A percentile compares a stretch with the other conserved stretches of the same genome.
These are phyloP conservation scores for Artibeus jamaicensis DNA, from an alignment of 2,797 vertebrate genomes.

Conservation along the genomic window DNA sequence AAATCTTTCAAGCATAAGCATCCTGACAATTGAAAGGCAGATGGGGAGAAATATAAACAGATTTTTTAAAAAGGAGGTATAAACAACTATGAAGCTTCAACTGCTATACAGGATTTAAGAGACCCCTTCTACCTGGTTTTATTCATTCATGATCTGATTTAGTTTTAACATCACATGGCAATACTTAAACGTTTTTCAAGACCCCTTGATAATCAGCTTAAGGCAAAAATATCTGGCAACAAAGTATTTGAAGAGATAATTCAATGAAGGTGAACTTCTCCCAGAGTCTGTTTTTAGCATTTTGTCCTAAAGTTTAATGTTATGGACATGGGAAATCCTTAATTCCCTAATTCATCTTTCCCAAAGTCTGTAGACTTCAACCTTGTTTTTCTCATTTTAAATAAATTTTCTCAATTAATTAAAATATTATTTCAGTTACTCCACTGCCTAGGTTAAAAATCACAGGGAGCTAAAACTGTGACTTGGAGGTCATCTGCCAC, in stretches of 20 bases:
- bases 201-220: background rate
- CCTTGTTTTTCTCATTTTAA: background rate
- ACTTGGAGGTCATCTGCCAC: conserved; percentile 36
- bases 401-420: conserved; percentile 21
- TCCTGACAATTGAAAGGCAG: background rate
- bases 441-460: background rate
- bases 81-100: background rate
- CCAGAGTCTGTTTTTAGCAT: background rate
- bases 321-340: background rate
- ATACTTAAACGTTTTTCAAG: background rate
- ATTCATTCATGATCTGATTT: background rate
- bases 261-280: background rate
- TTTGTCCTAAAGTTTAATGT: background rate
- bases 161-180: background rate
- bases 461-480: background rate
- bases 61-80: background rate
- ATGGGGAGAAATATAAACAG: background rate
- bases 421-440: background rate
- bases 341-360: background rate
- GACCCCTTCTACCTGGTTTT: background rate
- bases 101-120: background rate
- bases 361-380: background rate
- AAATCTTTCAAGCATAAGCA: background rate
- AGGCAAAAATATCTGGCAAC: background rate
- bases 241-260: background rate